Percentiles rank a stretch among this genome's conserved stretches.
These are phyloP conservation scores for Apodemia zela DNA, from an alignment of 2,888 invertebrate genomes.

Conservation along the genomic window DNA sequence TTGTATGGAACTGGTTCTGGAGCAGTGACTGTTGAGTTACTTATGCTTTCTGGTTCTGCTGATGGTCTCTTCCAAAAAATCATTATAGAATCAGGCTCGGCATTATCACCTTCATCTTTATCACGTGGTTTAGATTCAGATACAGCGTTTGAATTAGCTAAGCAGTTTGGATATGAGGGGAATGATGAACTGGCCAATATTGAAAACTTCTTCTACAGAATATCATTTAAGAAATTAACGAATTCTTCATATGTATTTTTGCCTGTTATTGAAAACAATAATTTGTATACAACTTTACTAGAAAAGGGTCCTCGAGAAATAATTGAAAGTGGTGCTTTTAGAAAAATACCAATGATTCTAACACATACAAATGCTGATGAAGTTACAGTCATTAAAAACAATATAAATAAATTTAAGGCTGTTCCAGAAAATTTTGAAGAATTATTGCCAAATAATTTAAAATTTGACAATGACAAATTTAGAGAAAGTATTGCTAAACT, in stretches of 20 bases:
- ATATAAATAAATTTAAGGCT: conserved; percentile 38
- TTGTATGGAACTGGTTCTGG: conserved; percentile 63
- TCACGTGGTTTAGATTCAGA: conserved; percentile 44
- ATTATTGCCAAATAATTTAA: conserved; percentile 57
- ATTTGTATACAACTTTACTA: conserved; percentile 39
- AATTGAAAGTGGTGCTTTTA: conserved; percentile 42
- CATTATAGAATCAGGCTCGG: conserved; percentile 63
- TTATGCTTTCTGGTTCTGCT: conserved; percentile 52
- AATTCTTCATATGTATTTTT: conserved; percentile 43
- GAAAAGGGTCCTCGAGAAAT: conserved; percentile 50
- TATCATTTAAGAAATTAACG: conserved; percentile 36
- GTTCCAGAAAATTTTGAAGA: conserved; percentile 46
- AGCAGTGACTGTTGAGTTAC: conserved; percentile 54
- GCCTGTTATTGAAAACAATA: conserved; percentile 54
- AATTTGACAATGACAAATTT: conserved; percentile 41
- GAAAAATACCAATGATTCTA: conserved; percentile 53
- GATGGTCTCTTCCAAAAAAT: conserved; percentile 55
- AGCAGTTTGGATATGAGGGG: conserved; percentile 62
- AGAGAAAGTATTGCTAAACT: conserved; percentile 46
- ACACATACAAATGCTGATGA: conserved; percentile 46
- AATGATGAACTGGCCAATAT: conserved; percentile 38
- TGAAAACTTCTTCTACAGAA: conserved; percentile 43
- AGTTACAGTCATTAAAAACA: conserved; percentile 37
- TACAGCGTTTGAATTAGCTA: conserved; percentile 54
- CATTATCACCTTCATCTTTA: conserved; percentile 52